phyloP scores from a whole-genome alignment of 2,797 vertebrate species.

The Eupleurogrammus muticus region DNA sequence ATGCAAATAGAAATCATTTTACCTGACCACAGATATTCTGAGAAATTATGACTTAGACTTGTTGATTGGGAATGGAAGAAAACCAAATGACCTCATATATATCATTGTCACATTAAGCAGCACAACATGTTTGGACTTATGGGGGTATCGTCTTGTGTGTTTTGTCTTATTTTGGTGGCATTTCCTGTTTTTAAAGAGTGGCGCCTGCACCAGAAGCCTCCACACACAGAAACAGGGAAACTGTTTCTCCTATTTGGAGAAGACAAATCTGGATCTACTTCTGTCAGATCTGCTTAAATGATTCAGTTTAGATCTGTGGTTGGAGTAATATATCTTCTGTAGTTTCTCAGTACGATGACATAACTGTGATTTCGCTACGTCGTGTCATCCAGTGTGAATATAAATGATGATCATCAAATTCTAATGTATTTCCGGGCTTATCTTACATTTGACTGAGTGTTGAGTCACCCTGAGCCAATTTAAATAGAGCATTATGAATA shows the following conservation, averaged over 20 bases:
- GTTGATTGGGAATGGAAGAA: too few species aligned
- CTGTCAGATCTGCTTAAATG: neutral
- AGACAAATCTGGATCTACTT: neutral
- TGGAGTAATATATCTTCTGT: neutral
- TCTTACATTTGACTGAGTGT: conserved; percentile 16
- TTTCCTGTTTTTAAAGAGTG: too few species aligned
- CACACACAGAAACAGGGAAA: too few species aligned
- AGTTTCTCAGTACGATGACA: neutral
- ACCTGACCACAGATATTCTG: too few species aligned
- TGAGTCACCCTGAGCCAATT: conserved; percentile 38
- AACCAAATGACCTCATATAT: too few species aligned
- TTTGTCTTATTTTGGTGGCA: too few species aligned
- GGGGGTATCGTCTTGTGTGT: too few species aligned
- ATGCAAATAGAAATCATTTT: too few species aligned
- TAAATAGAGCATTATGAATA: neutral
- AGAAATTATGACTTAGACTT: too few species aligned
- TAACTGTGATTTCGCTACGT: neutral
- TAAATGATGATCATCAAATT: conserved; percentile 8
- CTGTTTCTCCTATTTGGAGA: neutral
- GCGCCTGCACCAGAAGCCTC: too few species aligned
- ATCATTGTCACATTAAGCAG: too few species aligned
- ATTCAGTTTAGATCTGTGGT: neutral
- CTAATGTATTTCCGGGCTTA: conserved; percentile 5
- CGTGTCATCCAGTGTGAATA: neutral
- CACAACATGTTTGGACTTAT: too few species aligned